Base-by-base conservation (phyloP, 1,140 invertebrate species). In the Rhyacophila brunnea region DNA sequence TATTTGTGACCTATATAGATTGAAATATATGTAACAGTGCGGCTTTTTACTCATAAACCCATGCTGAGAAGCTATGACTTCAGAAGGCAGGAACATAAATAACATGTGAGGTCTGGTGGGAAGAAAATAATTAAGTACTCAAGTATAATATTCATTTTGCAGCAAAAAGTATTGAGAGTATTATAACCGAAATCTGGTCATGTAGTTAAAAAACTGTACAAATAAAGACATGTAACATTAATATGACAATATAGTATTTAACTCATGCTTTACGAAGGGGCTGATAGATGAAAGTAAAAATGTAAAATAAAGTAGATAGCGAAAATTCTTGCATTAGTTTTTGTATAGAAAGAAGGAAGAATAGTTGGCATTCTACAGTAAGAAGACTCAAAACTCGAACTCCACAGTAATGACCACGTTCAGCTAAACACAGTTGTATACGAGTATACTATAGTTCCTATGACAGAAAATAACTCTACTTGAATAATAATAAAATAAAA, bases 391-490 rank as follows among this genome's bases (percentile, higher is more conserved):
- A 48, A 17, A 35, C 55, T 36, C 44, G 55, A 50, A 50, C 59
- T 56, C 59, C 45, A 56, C 48, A 46, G 10, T 28, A 18, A 62
- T 40, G 42, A 38, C 18, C 45, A 51, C 42, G 55, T 46, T 35
- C 54, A 54, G 50, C 54, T 59, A 51, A 46, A 63, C 23, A 36
- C 18, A 52, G 36, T 40, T 28, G 9, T 28, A 28, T 28, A n/a
- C n/a, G n/a, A n/a, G 13, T 32, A 19, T 28, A 60, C 52, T 59
- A 49, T 53, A 42, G 58, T 43, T 51, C 57, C 51, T 56, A 59
- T 46, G 42, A 28, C 23, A 28, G 59, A 49, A 54, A 32, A 43
- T 48, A 49, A 60, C 40, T n/a, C 58, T 60, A 60, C 58, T 14
- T 18, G 43, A 52, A 23, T 36, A 52, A 52, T 10, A 15, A 52